A percentile compares a stretch with the other conserved stretches of the same genome.
These are phyloP conservation scores for Tetropium fuscum DNA, from an alignment of 2,888 invertebrate genomes.

Conservation along the genomic window DNA sequence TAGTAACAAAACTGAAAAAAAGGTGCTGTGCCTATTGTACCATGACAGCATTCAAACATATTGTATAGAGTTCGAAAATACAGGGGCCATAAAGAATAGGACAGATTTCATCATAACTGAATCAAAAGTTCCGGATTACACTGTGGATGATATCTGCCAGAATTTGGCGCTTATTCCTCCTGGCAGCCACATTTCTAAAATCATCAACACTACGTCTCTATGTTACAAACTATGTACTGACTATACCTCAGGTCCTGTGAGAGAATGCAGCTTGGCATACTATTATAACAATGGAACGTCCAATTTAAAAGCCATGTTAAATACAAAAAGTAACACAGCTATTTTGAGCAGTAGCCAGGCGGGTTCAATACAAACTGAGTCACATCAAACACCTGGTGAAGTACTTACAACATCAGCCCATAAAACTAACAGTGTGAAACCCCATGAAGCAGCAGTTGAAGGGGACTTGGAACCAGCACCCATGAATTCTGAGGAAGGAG, in stretches of 20 bases:
- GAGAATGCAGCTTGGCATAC: conserved; percentile 30
- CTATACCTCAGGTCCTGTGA: conserved; percentile 1
- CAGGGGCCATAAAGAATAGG: not conserved
- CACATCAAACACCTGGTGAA: no score
- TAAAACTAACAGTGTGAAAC: no score
- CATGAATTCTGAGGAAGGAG: no score
- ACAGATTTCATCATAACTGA: not conserved
- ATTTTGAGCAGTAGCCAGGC: no score
- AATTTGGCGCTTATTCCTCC: conserved; percentile 7
- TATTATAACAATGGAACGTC: conserved; percentile 22
- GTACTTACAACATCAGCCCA: no score
- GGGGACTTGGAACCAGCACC: no score
- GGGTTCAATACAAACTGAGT: no score
- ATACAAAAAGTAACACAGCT: not conserved
- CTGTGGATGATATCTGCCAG: conserved; percentile 27
- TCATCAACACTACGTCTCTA: conserved; percentile 27
- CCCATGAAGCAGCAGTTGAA: no score
- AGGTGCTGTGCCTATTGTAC: conserved; percentile 48
- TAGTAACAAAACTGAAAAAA: conserved; percentile 18
- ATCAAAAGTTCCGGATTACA: conserved; percentile 5
- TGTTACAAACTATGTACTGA: conserved; percentile 23
- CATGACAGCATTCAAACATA: conserved; percentile 44
- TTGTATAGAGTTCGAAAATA: conserved; percentile 31
- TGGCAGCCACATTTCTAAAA: no score
- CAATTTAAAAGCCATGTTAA: not conserved